Percentiles rank a stretch among this genome's conserved stretches.
Conservation (phyloP, 2,113 vertebrate genomes). For the Ranitomeya variabilis region DNA sequence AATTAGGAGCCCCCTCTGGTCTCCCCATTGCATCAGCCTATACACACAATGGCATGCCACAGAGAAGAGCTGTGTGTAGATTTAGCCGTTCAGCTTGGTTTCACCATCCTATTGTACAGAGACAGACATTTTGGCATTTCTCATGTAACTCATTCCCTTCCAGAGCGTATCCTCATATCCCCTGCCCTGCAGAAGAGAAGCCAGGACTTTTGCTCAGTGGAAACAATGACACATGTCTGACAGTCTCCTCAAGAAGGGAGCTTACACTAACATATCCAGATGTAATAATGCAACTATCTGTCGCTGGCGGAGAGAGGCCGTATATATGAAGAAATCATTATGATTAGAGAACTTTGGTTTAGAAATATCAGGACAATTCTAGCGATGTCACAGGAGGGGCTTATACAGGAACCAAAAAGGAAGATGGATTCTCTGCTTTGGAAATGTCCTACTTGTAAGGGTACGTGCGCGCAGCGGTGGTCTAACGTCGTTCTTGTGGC, state of each 20-base stretch:
- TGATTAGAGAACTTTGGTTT: not conserved
- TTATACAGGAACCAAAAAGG: too few species aligned
- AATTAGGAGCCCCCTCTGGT: too few species aligned
- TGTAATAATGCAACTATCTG: too few species aligned
- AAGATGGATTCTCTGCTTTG: too few species aligned
- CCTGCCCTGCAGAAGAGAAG: not conserved
- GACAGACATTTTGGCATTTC: not conserved
- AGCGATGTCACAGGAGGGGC: not conserved
- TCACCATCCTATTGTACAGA: not conserved
- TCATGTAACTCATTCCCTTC: slow-evolving; percentile 2
- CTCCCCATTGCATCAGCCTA: not conserved
- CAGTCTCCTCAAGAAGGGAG: not conserved
- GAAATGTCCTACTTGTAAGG: too few species aligned
- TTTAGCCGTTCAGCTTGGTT: not conserved
- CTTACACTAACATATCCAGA: not conserved
- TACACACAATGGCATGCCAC: not conserved
- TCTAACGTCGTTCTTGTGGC: too few species aligned
- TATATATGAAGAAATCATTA: not conserved
- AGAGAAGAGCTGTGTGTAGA: not conserved
- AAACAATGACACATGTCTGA: slow-evolving; percentile 9
- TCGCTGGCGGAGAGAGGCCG: not conserved
- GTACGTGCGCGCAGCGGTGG: too few species aligned
- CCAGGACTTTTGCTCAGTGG: not conserved
- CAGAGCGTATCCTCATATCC: not conserved
- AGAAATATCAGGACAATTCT: not conserved